These are phyloP conservation scores for Diadema setosum DNA, from an alignment of 35 echinoderm and acorn worm species.

Conservation along the genomic window DNA sequence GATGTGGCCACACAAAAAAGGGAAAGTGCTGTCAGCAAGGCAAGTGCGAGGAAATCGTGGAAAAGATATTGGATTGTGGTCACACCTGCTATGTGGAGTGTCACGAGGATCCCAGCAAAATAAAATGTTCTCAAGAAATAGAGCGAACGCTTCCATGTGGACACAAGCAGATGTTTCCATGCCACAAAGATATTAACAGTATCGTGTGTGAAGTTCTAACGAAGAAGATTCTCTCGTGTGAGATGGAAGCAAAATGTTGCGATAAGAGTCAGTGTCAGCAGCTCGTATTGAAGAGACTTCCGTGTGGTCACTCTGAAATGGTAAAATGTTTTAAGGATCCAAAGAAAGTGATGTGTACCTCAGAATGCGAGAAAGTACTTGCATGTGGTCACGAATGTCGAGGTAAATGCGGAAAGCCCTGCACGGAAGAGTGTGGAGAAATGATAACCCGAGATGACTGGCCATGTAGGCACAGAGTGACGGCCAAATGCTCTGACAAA, in stretches of 20 bases:
- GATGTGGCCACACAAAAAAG: constrained; percentile 19
- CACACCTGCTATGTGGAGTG: neutral
- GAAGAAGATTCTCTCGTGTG: neutral
- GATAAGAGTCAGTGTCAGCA: constrained; percentile 1
- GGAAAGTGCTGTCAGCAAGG: neutral
- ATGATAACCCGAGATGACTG: neutral
- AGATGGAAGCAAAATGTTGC: neutral
- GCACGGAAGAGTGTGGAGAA: neutral
- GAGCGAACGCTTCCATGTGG: neutral
- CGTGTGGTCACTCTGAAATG: constrained; percentile 16
- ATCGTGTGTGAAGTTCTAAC: neutral
- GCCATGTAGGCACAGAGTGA: constrained; percentile 73
- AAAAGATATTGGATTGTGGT: neutral
- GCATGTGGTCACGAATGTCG: constrained; percentile 43
- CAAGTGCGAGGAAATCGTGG: neutral
- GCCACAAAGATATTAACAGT: neutral
- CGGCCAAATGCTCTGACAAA: constrained; percentile 36
- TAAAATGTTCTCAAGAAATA: constrained; percentile 8
- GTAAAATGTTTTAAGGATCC: neutral
- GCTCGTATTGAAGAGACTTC: neutral
- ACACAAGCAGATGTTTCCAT: constrained; percentile 28
- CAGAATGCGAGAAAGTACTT: neutral
- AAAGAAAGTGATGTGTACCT: neutral
- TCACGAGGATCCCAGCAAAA: neutral
- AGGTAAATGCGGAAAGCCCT: neutral